Percentiles rank a stretch among this genome's conserved stretches.
These are phyloP conservation scores for Ptiloglossa arizonensis DNA, from an alignment of 1,140 invertebrate species.

Conservation along the genomic window DNA sequence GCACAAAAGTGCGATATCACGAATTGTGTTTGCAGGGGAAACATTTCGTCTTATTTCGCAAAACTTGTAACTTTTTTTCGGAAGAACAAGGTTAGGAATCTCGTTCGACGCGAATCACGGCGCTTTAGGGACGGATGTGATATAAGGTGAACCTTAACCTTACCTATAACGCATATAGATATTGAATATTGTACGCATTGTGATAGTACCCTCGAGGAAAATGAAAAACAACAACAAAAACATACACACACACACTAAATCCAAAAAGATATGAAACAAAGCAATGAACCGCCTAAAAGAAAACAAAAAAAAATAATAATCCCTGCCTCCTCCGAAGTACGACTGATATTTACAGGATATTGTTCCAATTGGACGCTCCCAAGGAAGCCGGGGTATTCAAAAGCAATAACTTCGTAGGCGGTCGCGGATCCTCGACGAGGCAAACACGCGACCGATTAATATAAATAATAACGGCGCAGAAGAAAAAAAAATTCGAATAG, in stretches of 20 bases:
- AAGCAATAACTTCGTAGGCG: conserved; percentile 79
- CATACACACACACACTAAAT: neutral
- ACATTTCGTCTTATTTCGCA: neutral
- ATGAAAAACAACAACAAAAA: neutral
- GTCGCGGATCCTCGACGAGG: conserved; percentile 52
- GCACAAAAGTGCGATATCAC: too few relatives aligned
- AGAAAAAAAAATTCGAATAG: conserved; percentile 23
- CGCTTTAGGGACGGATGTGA: conserved; percentile 72
- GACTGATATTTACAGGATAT: conserved; percentile 82
- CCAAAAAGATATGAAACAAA: neutral
- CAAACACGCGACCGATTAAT: conserved; percentile 54
- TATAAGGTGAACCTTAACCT: conserved; percentile 72
- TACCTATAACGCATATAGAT: conserved; percentile 65
- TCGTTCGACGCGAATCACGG: conserved; percentile 29
- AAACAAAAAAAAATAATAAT: conserved; percentile 33
- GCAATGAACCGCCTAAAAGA: conserved; percentile 7
- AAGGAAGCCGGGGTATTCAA: conserved; percentile 81
- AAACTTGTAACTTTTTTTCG: neutral
- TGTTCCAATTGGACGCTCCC: conserved; percentile 80
- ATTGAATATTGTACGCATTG: conserved; percentile 71
- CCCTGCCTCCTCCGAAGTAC: conserved; percentile 54
- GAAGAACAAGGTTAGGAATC: neutral
- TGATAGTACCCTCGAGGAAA: conserved; percentile 67
- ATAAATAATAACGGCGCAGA: conserved; percentile 43
- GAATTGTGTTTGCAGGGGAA: neutral